Evolutionary conservation across 2,888 invertebrate genomes (phyloP).

Genomic region (Pristionchus mayeri): DNA sequence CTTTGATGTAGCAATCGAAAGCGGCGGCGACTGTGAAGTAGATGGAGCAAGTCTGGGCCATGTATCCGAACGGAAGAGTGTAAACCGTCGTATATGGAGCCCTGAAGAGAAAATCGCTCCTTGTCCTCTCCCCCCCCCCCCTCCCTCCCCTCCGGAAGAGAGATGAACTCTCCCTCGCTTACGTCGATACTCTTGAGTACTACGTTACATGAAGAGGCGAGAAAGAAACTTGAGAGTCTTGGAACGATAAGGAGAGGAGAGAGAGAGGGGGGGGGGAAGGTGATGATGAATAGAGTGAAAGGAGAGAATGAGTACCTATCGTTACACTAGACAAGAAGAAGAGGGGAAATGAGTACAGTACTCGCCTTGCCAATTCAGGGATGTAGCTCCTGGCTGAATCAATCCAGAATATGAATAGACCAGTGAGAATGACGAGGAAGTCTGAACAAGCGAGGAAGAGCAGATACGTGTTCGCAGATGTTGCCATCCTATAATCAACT

Average conservation of each 20-base stretch:
- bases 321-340: not conserved
- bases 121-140: not conserved
- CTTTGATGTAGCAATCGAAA: constrained; percentile 75
- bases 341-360: not conserved
- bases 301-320: not conserved
- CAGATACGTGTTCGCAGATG: constrained; percentile 75
- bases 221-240: constrained; percentile 10
- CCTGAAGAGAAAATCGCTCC: constrained; percentile 49
- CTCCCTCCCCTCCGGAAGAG: not conserved
- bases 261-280: not conserved
- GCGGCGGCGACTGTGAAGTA: constrained; percentile 76
- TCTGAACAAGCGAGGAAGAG: constrained; percentile 74
- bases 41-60: constrained; percentile 76
- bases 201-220: constrained; percentile 15
- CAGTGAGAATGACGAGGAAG: constrained; percentile 75
- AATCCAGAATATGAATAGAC: constrained; percentile 76
- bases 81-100: constrained; percentile 75
- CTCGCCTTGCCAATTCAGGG: constrained; percentile 41
- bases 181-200: not conserved
- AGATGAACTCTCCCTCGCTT: not conserved
- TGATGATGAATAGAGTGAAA: constrained; percentile 19
- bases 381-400: constrained; percentile 56
- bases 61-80: constrained; percentile 75
- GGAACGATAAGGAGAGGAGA: constrained; percentile 16
- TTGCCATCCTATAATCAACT: constrained; percentile 61